Conservation (phyloP, 2,888 invertebrate species). For the Cosmia trapezina region DNA sequence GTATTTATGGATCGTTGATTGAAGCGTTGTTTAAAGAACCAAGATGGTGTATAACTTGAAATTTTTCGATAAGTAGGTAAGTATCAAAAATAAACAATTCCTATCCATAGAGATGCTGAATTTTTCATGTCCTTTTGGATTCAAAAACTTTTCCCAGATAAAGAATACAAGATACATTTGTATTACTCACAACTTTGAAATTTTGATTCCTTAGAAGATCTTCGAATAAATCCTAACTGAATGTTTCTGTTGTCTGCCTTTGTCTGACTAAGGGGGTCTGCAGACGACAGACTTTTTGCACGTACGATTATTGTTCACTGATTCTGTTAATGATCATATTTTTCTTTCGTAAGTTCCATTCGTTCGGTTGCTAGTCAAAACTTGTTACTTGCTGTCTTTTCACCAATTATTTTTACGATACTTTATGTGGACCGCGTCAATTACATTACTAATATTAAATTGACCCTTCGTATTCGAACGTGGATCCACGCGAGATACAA, state of each 20-base stretch:
- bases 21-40: no score
- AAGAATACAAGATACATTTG: conserved; percentile 28
- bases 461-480: no score
- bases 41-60: background rate
- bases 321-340: conserved; percentile 39
- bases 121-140: conserved; percentile 29
- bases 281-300: conserved; percentile 35
- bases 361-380: conserved; percentile 5
- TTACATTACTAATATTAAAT: background rate
- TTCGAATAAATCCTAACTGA: conserved; percentile 40
- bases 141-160: conserved; percentile 8
- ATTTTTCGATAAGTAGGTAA: background rate
- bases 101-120: conserved; percentile 2
- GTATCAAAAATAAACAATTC: conserved; percentile 10
- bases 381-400: background rate
- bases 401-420: background rate
- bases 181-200: conserved; percentile 39
- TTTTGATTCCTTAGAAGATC: conserved; percentile 42
- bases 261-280: conserved; percentile 11
- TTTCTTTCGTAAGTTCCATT: conserved; percentile 13
- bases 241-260: conserved; percentile 19
- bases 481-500: no score
- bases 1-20: background rate
- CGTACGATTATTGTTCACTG: conserved; percentile 46
- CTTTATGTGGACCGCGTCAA: background rate